Percentiles rank a stretch among this genome's conserved stretches.
phyloP scores from a whole-genome alignment of 92 coral and sea anemone species.

The Epizoanthus scotinus region DNA sequence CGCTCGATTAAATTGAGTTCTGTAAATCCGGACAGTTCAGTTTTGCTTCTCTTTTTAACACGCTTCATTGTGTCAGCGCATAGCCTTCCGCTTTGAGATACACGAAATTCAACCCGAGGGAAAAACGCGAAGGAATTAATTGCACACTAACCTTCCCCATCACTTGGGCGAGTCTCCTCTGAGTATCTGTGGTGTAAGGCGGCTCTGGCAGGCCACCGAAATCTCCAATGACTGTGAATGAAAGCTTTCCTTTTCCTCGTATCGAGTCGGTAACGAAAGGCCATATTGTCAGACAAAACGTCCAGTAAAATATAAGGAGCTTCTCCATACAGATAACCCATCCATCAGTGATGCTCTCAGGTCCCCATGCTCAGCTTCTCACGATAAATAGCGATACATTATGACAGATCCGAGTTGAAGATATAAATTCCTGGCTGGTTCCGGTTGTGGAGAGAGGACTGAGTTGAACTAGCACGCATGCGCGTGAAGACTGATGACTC shows the following conservation, averaged over 20 bases:
- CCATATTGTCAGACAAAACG: constrained; percentile 9
- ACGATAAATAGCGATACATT: constrained; percentile 21
- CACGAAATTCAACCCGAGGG: not conserved
- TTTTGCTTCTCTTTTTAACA: not conserved
- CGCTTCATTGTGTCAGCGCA: not conserved
- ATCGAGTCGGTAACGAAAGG: not conserved
- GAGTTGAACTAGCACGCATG: constrained; percentile 10
- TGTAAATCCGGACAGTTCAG: not conserved
- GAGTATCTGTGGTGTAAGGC: constrained; percentile 71
- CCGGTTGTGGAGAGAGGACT: constrained; percentile 5
- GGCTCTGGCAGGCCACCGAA: constrained; percentile 74
- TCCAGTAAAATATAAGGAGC: constrained; percentile 14
- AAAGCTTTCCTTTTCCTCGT: constrained; percentile 34
- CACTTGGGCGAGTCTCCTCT: constrained; percentile 62
- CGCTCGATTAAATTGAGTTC: not conserved
- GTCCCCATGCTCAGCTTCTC: not conserved
- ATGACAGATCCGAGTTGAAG: not conserved
- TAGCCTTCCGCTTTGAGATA: not conserved
- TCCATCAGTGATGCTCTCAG: constrained; percentile 8
- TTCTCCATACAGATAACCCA: constrained; percentile 43
- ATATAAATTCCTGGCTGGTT: not conserved
- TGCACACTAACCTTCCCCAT: constrained; percentile 75
- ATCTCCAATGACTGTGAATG: constrained; percentile 90
- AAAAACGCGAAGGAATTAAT: not conserved
- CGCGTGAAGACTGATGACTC: constrained; percentile 1